Evolutionary conservation across 1,140 invertebrate species (phyloP), one percentile per base, ranked within the genome.

Genomic region (Orussus abietinus): DNA sequence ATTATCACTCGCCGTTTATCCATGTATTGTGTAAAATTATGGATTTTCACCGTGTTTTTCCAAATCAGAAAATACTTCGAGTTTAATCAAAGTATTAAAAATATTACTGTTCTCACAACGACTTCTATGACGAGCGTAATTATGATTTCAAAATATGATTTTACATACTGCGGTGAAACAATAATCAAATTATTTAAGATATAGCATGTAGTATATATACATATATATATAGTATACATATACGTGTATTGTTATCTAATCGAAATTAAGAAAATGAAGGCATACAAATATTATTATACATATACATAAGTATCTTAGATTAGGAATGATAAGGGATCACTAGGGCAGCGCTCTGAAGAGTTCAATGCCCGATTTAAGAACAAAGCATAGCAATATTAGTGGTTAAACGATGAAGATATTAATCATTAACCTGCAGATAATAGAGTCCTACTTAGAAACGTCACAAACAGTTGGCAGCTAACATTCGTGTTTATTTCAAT

Each of bases 381-480:
- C 47, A 61, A 65, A 64, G 53, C 45, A 53, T 65, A 67, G 64
- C 64, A 67, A 67, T 67, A 67, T 56, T 67, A 67, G 62, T 51
- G 36, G 45, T 47, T 64, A 67, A 57, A 22, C 13, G 28, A 38
- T 21, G 38, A 49, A 3, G 19, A 37, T 30, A 29, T 10, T 45
- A 46, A 45, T 25, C 18, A 44, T 38, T 44, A 38, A 43, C 25
- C 29, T 38, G 18, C 42, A 38, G 35, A 44, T n/a, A n/a, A n/a
- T n/a, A n/a, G n/a, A n/a, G n/a, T n/a, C n/a, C n/a, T n/a, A n/a
- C 28, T 44, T 38, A 32, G 35, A 30, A 36, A 30, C 32, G 26
- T 43, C 35, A 21, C 22, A 37, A n/a, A 28, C 29, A 26, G 21
- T 38, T n/a, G 30, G 43, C 43, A 45, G 39, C n/a, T 45, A 45